Base-by-base conservation (phyloP, 2,113 vertebrate species). In the Campylorhamphus procurvoides region DNA sequence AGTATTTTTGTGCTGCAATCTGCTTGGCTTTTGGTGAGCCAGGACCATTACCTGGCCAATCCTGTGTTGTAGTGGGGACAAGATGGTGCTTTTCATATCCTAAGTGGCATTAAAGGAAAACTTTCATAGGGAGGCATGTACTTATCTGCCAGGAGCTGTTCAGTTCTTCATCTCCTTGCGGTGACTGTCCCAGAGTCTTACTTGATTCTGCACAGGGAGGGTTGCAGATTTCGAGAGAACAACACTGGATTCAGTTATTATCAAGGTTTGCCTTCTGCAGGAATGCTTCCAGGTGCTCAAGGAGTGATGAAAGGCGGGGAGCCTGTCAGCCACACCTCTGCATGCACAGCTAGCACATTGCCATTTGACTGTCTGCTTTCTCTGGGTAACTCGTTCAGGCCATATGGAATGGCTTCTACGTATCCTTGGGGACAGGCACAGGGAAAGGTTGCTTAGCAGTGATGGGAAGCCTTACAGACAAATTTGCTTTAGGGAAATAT, bases 291-390 rank as follows among this genome's bases (percentile, higher is more conserved):
- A 18, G 31, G 39, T 5, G 14, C 79, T 50, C 19, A 39, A 69
- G 82, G 56, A 59, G n/a, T 10, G 47, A 20, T 2, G 9, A 31
- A 39, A 42, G 56, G 16, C 37, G 13, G 47, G 40, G 24, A 71
- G 14, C 24, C 56, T 94, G 66, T 28, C 44, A 79, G 4, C 6
- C 29, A 7, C 29, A 7, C 28, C 27, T 71, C 35, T 75, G 52
- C 4, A 2, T 19, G 4, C 37, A 12, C 7, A 16, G 28, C 53
- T 27, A 17, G 3, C 25, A 5, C 0, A 0, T 6, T 46, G 47
- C 59, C 28, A 5, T 44, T 27, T 18, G 47, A 2, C 37, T 35
- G 5, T 12, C 23, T 7, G 1, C 82, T 68, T 60, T 46, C 78
- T 52, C 78, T 42, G 46, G 14, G 9, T 47, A 18, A 8, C 59